Base-by-base conservation (phyloP, 1,140 invertebrate species). In the Pachypeltis micranthus region DNA sequence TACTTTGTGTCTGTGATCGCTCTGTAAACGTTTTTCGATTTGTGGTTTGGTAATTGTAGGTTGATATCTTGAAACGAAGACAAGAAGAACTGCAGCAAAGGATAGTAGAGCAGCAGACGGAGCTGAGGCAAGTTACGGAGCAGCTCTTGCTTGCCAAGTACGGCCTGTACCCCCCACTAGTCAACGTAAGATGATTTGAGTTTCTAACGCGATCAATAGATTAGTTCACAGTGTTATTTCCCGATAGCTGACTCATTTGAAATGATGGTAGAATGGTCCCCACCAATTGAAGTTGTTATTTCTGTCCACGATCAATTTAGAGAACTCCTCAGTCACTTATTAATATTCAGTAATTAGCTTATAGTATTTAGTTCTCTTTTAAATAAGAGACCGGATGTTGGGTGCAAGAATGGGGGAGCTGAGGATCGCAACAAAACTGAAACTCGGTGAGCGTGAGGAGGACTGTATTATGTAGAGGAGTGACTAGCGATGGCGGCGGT, bases 51-150 rank as follows among this genome's bases (percentile, higher is more conserved):
- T 19, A 47, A 2, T 47, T 58, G 21, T 25, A 62, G 62, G 59
- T 64, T 16, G 85, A 85, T 69, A 85, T 90, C 72, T 72, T 92
- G 68, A 85, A 90, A 71, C 80, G 84, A 1, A 91, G 91, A 67
- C 90, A 92, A 67, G 87, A 88, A 66, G 84, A 91, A 71, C 74
- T 93, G 28, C 88, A 92, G 67, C 85, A 89, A 69, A 78, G 90
- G 66, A 92, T 93, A 62, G 81, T 87, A 26, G 83, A 88, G 68
- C 90, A 93, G 69, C 89, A 93, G 70, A 88, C 91, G 70, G 90
- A 93, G 73, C 72, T 93, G 64, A 77, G 86, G 44, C 80, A 84
- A 64, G 87, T 92, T 1, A 89, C 87, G 23, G 88, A 93, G 70
- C 90, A 92, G 70, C 75, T 93, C 26, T 73, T 91, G n/a, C 83